Evolutionary conservation across 2,113 vertebrate species (phyloP), one percentile per base, ranked within the genome.

Genomic region (Chloroceryle aenea): DNA sequence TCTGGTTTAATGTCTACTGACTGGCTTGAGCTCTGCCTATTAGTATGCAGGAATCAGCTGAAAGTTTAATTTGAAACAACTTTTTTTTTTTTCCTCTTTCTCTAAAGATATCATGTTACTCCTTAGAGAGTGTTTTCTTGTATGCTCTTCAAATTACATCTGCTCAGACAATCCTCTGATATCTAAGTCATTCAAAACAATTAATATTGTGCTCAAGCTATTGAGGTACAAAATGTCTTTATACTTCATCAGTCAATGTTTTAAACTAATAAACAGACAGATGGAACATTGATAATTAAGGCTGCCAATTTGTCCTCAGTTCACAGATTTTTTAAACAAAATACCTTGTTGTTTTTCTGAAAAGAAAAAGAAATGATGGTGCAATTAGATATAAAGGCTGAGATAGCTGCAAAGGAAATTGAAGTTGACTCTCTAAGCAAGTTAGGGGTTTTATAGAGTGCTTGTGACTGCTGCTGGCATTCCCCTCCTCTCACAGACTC

Each of bases 251-350:
- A 83, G 45, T 29, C 87, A 90, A 36, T 79, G 69, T 85, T 87
- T 87, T 45, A 83, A 94, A 83, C 18, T 32, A 91, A 76, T 76
- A 92, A 90, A 23, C 27, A 94, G 63, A 50, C 71, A 80, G 20
- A 16, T 20, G 77, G 73, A 85, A 94, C 16, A 61, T 78, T 92
- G 4, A 20, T 50, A 87, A 87, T 85, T 92, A 87, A 66, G 14
- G 4, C 13, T 82, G 45, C 32, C 62, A 87, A 61, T 89, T 78
- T 87, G 13, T 72, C 48, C 58, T 75, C 27, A 26, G 21, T 76
- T 89, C 71, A 85, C 53, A n/a, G 26, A 40, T 26, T 61, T 95
- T 94, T 92, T 40, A 73, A 92, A 80, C 10, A 72, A 87, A 87
- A 79, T 47, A 10, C 9, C 25, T 3, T 11, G 6, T 4, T 53